A percentile compares a stretch with the other conserved stretches of the same genome.
Evolutionary conservation across 2,113 vertebrate species (phyloP).

Genomic region (Cephalopholis sonnerati): DNA sequence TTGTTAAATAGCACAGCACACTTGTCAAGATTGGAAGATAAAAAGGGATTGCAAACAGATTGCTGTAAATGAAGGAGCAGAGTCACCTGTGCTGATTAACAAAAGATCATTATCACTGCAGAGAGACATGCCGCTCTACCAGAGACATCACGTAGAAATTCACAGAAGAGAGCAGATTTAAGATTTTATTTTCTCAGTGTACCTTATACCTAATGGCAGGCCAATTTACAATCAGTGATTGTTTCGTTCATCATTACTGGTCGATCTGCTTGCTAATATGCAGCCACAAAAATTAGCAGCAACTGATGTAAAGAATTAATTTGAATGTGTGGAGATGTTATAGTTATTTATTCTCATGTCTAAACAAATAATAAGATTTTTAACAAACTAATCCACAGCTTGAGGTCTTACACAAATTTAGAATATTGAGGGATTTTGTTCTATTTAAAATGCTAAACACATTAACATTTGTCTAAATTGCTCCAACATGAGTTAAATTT

Average conservation of each 20-base stretch:
- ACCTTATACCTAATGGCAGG: too few relatives aligned
- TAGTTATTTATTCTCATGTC: too few relatives aligned
- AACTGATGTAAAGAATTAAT: too few relatives aligned
- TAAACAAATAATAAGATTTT: background rate
- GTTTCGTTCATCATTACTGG: background rate
- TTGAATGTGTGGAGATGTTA: too few relatives aligned
- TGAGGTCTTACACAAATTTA: background rate
- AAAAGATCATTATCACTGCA: background rate
- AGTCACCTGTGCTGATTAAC: background rate
- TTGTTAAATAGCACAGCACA: background rate
- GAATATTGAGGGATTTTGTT: background rate
- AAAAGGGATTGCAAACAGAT: too few relatives aligned
- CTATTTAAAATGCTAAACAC: background rate
- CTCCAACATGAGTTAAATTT: background rate
- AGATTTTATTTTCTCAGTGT: too few relatives aligned
- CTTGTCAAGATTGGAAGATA: too few relatives aligned
- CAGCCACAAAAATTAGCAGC: too few relatives aligned
- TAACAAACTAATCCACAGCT: background rate
- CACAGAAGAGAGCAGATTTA: background rate
- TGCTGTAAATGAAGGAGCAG: too few relatives aligned
- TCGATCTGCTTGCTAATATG: background rate
- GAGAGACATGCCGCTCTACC: background rate
- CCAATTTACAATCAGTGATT: background rate
- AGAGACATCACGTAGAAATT: background rate
- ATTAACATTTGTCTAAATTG: background rate